A percentile compares a stretch with the other conserved stretches of the same genome.
phyloP scores from a whole-genome alignment of 2,797 vertebrate species.

The Myotis vivesi region DNA sequence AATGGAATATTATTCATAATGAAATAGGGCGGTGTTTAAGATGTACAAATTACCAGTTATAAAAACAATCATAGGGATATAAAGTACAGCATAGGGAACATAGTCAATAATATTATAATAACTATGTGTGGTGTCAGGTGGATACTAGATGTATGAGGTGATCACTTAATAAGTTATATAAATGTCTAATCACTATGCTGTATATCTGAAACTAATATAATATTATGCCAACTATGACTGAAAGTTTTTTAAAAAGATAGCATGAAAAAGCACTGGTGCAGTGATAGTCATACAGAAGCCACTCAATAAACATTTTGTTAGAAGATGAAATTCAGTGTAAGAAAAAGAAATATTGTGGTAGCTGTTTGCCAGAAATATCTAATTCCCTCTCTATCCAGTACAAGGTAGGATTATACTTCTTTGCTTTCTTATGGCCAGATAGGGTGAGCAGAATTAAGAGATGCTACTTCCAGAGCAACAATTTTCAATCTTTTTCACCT shows the following conservation, averaged over 20 bases:
- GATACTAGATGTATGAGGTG: not conserved
- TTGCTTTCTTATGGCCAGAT: not conserved
- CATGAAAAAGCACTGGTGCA: not conserved
- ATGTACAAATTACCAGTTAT: not conserved
- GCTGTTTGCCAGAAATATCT: not conserved
- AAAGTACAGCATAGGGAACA: not conserved
- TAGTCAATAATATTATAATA: not conserved
- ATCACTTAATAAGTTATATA: not conserved
- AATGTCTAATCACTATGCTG: not conserved
- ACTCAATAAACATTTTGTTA: not conserved
- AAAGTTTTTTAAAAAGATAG: not conserved
- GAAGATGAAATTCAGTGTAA: not conserved
- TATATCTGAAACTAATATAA: not conserved
- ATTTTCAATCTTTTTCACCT: no score
- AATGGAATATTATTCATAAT: not conserved
- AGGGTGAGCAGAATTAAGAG: not conserved
- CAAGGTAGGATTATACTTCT: not conserved
- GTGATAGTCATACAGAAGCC: not conserved
- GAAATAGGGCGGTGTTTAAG: not conserved
- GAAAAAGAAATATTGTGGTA: not conserved
- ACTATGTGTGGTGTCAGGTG: not conserved
- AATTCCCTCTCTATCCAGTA: not conserved
- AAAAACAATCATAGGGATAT: not conserved
- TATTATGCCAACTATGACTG: not conserved
- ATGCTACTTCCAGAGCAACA: not conserved